Percentiles rank a stretch among this genome's conserved stretches.
Evolutionary conservation across 2,888 invertebrate genomes (phyloP).

Genomic region (Patella ulyssiponensis): DNA sequence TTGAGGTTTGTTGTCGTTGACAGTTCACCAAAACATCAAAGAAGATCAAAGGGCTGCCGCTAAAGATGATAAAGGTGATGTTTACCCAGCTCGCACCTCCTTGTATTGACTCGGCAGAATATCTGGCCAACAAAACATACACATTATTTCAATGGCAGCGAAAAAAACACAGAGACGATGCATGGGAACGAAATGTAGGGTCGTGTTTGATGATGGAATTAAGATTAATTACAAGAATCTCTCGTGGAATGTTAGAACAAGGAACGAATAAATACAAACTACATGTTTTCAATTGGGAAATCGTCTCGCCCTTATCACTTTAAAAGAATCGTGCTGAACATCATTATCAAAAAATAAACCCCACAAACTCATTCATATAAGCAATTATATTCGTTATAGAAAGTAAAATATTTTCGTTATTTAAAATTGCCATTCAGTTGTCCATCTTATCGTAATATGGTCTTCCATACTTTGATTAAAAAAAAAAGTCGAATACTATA

Average conservation of each 20-base stretch:
- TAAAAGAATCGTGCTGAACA: too few relatives aligned
- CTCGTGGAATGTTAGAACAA: constrained; percentile 6
- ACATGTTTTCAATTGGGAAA: not conserved
- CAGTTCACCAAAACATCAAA: constrained; percentile 11
- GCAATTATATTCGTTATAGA: too few relatives aligned
- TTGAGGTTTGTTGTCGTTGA: constrained; percentile 12
- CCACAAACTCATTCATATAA: too few relatives aligned
- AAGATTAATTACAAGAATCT: constrained; percentile 13
- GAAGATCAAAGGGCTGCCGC: constrained; percentile 7
- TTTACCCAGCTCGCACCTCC: constrained; percentile 11
- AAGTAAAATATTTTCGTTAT: too few relatives aligned
- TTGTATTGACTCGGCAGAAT: constrained; percentile 7
- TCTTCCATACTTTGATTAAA: too few relatives aligned
- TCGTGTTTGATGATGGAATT: constrained; percentile 11
- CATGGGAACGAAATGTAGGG: constrained; percentile 9
- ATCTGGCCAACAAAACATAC: constrained; percentile 13
- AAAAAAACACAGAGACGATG: not conserved
- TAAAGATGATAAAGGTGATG: constrained; percentile 13
- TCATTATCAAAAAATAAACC: too few relatives aligned
- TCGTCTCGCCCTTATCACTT: too few relatives aligned
- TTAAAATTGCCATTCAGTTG: too few relatives aligned
- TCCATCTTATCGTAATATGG: too few relatives aligned
- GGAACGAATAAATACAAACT: constrained; percentile 1
- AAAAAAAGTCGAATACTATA: too few relatives aligned
- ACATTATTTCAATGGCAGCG: constrained; percentile 9